A percentile compares a stretch with the other conserved stretches of the same genome.
phyloP scores from a whole-genome alignment of 2,113 vertebrate species.

The Leptocoma aspasia region DNA sequence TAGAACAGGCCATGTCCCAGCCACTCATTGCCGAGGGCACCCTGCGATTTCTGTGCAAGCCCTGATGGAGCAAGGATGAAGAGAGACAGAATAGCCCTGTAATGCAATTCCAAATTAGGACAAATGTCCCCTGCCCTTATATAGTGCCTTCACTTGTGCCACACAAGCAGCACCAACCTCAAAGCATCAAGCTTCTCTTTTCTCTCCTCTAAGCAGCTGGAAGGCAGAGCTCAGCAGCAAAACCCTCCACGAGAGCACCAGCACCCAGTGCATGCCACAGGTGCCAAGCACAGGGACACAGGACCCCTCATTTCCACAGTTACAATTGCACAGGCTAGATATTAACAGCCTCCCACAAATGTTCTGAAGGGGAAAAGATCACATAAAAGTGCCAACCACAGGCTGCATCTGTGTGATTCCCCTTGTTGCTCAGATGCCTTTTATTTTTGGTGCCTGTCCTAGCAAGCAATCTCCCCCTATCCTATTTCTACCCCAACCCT shows the following conservation, averaged over 20 bases:
- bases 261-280: neutral
- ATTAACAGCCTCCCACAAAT: neutral
- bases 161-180: neutral
- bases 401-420: neutral
- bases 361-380: neutral
- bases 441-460: constrained; percentile 44
- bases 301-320: neutral
- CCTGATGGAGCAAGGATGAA: neutral
- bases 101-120: neutral
- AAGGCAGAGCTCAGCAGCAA: neutral
- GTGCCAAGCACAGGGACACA: neutral
- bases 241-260: neutral
- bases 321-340: neutral
- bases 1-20: neutral
- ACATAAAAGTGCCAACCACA: neutral
- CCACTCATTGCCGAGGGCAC: accelerated
- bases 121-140: neutral
- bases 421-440: neutral
- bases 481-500: constrained; percentile 7
- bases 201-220: neutral
- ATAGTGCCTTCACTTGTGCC: neutral
- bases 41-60: neutral
- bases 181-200: neutral
- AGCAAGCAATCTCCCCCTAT: constrained; percentile 33
- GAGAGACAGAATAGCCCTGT: neutral